Evolutionary conservation across 2,888 invertebrate genomes (phyloP).

Genomic region (Luperina testacea): DNA sequence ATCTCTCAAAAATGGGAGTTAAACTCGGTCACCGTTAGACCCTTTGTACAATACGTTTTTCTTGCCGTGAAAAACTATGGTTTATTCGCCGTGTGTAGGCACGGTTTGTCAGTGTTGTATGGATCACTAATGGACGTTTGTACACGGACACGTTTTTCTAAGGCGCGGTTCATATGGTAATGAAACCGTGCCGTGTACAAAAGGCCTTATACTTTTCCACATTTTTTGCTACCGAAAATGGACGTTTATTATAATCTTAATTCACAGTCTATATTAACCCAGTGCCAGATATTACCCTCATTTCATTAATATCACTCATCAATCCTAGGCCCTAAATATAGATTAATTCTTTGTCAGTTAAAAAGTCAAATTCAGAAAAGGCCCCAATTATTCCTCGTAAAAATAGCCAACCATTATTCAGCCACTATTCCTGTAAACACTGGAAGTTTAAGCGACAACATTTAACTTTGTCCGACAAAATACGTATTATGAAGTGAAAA

Average conservation of each 20-base stretch:
- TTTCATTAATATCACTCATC: background rate
- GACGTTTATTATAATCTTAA: constrained; percentile 3
- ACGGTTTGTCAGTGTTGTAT: no score
- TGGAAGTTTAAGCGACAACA: constrained; percentile 38
- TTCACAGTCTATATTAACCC: background rate
- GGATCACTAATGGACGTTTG: no score
- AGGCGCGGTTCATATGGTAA: no score
- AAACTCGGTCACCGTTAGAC: constrained; percentile 9
- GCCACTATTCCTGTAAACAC: constrained; percentile 45
- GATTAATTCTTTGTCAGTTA: background rate
- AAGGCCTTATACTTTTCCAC: background rate
- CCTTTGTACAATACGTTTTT: background rate
- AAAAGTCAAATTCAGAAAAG: constrained; percentile 6
- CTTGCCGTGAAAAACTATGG: background rate
- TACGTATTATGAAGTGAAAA: constrained; percentile 60
- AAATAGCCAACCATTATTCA: constrained; percentile 33
- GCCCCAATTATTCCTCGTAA: background rate
- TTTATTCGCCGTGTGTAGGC: no score
- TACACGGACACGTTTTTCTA: no score
- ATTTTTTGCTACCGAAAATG: background rate
- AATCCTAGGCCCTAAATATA: background rate
- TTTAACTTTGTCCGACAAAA: constrained; percentile 49
- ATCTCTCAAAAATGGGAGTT: constrained; percentile 29
- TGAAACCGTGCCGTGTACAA: no score
- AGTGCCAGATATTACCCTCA: background rate